Evolutionary conservation across 2,888 invertebrate genomes (phyloP), one percentile per base, ranked within the genome.

Genomic region (Pseudoips prasinana): DNA sequence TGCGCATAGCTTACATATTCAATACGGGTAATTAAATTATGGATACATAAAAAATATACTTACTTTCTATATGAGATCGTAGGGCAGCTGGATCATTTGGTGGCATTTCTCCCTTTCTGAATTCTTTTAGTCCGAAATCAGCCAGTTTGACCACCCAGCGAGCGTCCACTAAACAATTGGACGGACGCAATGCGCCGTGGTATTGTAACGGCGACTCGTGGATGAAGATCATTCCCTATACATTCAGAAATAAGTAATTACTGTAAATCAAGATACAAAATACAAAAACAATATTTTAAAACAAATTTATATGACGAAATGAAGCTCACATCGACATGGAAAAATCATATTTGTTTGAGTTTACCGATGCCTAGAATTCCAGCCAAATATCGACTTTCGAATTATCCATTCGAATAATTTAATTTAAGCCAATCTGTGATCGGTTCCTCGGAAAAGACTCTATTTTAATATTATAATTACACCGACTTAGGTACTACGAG

Each of bases 71-170:
- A 79, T 93, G 93, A 57, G 92, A 90, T 63, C 91, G 87, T 33
- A 92, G 76, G 39, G 90, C 90, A 10, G 72, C 78, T 0, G 91
- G 88, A 47, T 94, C 94, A 0, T 88, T 82, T 11, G 91, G 90
- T 24, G 91, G 92, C 51, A 94, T 90, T 49, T 94, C 93, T 7
- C 93, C 95, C 49, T 91, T 91, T 62, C 96, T 93, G 73, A 98
- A 96, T 68, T 96, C 95, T 51, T 94, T 92, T 25, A 98, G 90
- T 1, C 98, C 98, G 68, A 97, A 98, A 85, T 98, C 98, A 1
- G 97, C 92, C 17, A 98, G 89, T 76, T 98, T 97, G 28, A 98
- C 94, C 39, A 98, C 97, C 97, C 97, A 98, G 17, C 98, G 92
- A 11, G 97, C 96, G 83, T 98, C 98, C 37, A 98, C 96, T 37